Conservation (phyloP, 64 coral and sea anemone genomes). For the Montipora foliosa region DNA sequence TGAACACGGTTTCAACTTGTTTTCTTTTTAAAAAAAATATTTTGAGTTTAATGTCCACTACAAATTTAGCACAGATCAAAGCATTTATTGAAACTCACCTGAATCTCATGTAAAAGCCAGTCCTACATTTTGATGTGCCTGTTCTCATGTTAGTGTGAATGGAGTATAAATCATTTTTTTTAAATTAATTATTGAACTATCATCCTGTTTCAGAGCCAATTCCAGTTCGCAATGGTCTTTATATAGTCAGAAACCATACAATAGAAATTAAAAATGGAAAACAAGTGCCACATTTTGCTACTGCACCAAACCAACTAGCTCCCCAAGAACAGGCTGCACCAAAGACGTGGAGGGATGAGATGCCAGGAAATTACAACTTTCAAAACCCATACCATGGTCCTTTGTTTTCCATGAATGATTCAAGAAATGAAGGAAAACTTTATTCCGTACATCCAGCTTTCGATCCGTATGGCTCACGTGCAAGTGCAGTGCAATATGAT, state of each 20-base stretch:
- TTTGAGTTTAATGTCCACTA: too few relatives aligned
- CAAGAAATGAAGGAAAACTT: slow-evolving; percentile 10
- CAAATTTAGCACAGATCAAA: too few relatives aligned
- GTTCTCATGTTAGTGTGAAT: too few relatives aligned
- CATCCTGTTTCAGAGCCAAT: slow-evolving; percentile 48
- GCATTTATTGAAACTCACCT: too few relatives aligned
- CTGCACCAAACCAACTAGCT: not conserved
- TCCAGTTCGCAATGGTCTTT: slow-evolving; percentile 45
- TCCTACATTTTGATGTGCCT: too few relatives aligned
- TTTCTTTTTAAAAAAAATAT: too few relatives aligned
- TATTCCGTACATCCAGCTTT: slow-evolving; percentile 6
- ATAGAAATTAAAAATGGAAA: slow-evolving; percentile 74
- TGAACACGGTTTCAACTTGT: too few relatives aligned
- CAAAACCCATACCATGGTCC: not conserved
- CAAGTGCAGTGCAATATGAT: not conserved
- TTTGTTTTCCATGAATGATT: slow-evolving; percentile 20
- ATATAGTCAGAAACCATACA: slow-evolving; percentile 54
- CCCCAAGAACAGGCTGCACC: not conserved
- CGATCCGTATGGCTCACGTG: not conserved
- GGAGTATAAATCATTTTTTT: too few relatives aligned
- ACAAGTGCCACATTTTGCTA: not conserved
- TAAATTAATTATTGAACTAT: too few relatives aligned
- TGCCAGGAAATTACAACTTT: slow-evolving; percentile 30
- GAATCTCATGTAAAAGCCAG: too few relatives aligned
- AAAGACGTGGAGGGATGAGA: slow-evolving; percentile 15